Evolutionary conservation across 1,140 invertebrate species (phyloP), one percentile per base, ranked within the genome.

Genomic region (Cydia amplana): DNA sequence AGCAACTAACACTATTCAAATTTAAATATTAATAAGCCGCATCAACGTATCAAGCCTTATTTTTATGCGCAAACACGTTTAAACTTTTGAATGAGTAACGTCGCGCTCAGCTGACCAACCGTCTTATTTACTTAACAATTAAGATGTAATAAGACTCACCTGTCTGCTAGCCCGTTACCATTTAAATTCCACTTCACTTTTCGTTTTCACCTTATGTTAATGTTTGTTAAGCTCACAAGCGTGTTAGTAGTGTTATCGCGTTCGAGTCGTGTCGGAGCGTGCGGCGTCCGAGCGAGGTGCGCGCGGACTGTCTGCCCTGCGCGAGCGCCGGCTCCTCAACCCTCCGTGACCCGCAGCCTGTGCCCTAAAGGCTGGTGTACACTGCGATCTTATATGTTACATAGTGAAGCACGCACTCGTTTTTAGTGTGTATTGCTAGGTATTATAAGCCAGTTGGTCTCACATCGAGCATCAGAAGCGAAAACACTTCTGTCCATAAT

Each of bases 251-350:
- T 60, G 55, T 60, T 60, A 60, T 60, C 18, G 9, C 55, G 55
- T 60, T 60, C 18, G 55, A 1, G 75, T 75, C 74, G 64, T 70
- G 25, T 72, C 36, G 70, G 78, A 88, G 88, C 82, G 81, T 78
- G 67, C 78, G 83, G 80, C 80, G 85, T 82, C 84, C 87, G 88
- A 84, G 85, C 85, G 89, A 87, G 85, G 83, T 89, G 87, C 90
- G 88, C 32, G 28, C 20, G 65, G 76, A 60, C 75, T 63, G 70
- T 16, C 36, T 72, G 78, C 51, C 14, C 36, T 72, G 78, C 51
- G 25, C 43, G 46, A 25, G 32, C 46, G 55, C 46, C 40, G 67
- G 49, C 72, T 43, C 75, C 81, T 74, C 78, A 76, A 70, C 75
- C 79, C 79, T 80, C 78, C 64, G 64, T 67, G 64, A 80, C 80